Base-by-base conservation (phyloP, 2,888 invertebrate species). In the Mythimna pallens region DNA sequence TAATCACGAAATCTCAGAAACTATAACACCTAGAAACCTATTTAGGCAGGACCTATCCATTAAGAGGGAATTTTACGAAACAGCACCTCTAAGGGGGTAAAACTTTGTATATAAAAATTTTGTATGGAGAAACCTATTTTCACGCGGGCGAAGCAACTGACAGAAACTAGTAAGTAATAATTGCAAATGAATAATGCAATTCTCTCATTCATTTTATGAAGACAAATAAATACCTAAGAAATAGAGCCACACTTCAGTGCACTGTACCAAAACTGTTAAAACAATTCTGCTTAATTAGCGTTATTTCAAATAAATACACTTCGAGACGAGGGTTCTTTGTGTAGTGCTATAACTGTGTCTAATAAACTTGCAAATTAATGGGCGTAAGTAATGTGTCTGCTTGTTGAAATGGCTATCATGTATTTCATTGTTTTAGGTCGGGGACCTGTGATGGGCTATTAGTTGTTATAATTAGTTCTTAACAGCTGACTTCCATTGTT, bases 381-480 rank as follows among this genome's bases (percentile, higher is more conserved):
- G 62, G 30, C 62, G 78, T 73, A 58, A 70, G 54, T 75, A 73
- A 79, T 82, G 75, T 70, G 82, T 84, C 74, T 70, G 82, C 55
- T 64, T 40, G 72, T 73, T 70, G 62, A 74, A 79, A 72, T 64
- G 54, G 63, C 57, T 71, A 62, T 76, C 75, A 81, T 70, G 80
- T 74, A 55, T 65, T 76, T 80, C 61, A 76, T 75, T 82, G 70
- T 81, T 73, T 69, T 0, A 65, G 70, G 70, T 75, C 67, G 34
- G n/a, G n/a, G 40, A 66, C 59, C 72, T 55, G 22, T 55, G 58
- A 63, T 64, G 9, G 50, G 50, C 55, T 55, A 63, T 64, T 77
- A 34, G 34, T 55, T 59, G 50, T 47, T 43, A 50, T 67, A 61
- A 70, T 58, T 70, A 40, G 76, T 43, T 52, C 34, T 47, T 52